These are phyloP conservation scores for Mesitornis unicolor DNA, from an alignment of 2,113 vertebrate genomes.

Conservation along the genomic window DNA sequence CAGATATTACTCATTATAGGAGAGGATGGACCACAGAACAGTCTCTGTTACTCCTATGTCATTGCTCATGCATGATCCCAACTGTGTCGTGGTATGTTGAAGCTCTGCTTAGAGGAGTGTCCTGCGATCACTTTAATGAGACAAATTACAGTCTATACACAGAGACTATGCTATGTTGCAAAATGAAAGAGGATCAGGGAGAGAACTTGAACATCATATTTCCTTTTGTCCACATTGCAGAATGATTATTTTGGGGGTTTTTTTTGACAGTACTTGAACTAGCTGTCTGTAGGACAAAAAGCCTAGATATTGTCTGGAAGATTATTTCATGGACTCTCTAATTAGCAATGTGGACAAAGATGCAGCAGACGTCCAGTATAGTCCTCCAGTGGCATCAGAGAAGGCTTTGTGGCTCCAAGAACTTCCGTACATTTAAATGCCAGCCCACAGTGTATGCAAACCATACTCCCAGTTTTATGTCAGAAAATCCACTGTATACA, in stretches of 20 bases:
- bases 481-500: neutral
- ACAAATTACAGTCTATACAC: neutral
- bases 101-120: neutral
- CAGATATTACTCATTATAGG: neutral
- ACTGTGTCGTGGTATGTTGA: neutral
- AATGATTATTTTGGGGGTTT: neutral
- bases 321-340: neutral
- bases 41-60: neutral
- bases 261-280: neutral
- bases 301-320: neutral
- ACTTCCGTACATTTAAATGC: neutral
- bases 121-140: neutral
- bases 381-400: neutral
- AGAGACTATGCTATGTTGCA: neutral
- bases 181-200: neutral
- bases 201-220: neutral
- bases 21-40: neutral
- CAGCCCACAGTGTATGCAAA: neutral
- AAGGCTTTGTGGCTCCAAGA: neutral
- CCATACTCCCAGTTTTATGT: neutral
- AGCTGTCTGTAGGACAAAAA: neutral
- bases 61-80: neutral
- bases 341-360: neutral
- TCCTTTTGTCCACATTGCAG: neutral
- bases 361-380: neutral